Percentiles rank a stretch among this genome's conserved stretches.
phyloP scores from a whole-genome alignment of 2,113 vertebrate genomes.

The Lasiurus cinereus region DNA sequence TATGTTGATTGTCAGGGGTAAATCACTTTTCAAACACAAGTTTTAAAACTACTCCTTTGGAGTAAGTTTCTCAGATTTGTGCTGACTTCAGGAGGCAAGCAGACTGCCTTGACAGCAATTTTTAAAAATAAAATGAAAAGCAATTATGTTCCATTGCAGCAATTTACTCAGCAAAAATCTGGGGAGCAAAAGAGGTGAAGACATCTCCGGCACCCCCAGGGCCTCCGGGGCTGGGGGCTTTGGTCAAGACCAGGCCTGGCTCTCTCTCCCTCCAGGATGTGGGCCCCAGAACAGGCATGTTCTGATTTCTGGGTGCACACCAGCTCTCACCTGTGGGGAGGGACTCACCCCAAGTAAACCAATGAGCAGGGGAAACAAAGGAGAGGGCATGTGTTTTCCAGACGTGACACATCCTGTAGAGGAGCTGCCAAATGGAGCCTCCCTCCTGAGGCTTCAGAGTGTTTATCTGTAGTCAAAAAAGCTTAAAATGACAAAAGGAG shows the following conservation, averaged over 20 bases:
- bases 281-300: neutral
- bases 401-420: neutral
- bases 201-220: neutral
- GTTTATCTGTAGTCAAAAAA: neutral
- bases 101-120: conserved; percentile 79
- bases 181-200: conserved; percentile 49
- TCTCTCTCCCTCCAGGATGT: neutral
- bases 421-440: neutral
- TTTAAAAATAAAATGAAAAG: conserved; percentile 85
- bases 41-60: conserved; percentile 69
- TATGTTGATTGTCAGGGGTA: neutral
- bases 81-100: conserved; percentile 77
- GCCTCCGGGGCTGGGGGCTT: neutral
- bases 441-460: neutral
- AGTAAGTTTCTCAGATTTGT: conserved; percentile 67
- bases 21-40: conserved; percentile 63
- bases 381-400: neutral
- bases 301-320: neutral
- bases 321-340: neutral
- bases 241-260: neutral
- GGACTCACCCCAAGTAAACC: neutral
- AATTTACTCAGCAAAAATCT: conserved; percentile 63
- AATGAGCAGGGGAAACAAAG: neutral
- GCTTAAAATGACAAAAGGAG: neutral
- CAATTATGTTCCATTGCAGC: conserved; percentile 69